A percentile compares a stretch with the other conserved stretches of the same genome.
phyloP scores from a whole-genome alignment of 2,888 invertebrate species.

The Spilarctia lutea region DNA sequence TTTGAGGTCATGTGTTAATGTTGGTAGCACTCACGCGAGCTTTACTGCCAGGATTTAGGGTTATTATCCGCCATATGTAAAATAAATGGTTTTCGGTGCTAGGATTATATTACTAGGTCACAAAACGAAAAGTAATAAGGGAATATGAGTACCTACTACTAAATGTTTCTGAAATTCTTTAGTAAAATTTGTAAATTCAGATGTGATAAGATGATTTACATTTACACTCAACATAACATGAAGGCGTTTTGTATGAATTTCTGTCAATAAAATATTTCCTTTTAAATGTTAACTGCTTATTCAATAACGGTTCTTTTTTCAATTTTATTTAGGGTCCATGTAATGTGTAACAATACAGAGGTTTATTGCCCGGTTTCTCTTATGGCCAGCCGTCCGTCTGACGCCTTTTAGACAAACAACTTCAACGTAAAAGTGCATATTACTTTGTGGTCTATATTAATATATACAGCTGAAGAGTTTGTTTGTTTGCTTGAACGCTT shows the following conservation, averaged over 20 bases:
- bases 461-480: too few relatives aligned
- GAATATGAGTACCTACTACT: constrained; percentile 5
- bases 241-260: background rate
- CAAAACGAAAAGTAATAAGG: constrained; percentile 11
- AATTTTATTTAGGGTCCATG: background rate
- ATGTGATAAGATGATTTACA: background rate
- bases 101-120: constrained; percentile 18
- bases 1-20: constrained; percentile 82
- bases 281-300: background rate
- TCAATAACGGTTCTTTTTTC: background rate
- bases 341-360: background rate
- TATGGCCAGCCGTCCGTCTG: background rate
- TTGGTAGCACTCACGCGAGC: constrained; percentile 70
- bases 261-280: background rate
- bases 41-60: constrained; percentile 40
- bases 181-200: background rate
- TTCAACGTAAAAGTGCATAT: background rate
- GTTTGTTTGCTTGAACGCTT: too few relatives aligned
- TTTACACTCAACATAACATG: background rate
- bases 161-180: background rate
- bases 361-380: background rate
- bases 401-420: background rate
- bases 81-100: constrained; percentile 21
- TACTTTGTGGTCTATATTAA: too few relatives aligned
- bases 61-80: constrained; percentile 25